Evolutionary conservation across 1,140 invertebrate species (phyloP), one percentile per base, ranked within the genome.

Genomic region (Trinorchestia longiramus): DNA sequence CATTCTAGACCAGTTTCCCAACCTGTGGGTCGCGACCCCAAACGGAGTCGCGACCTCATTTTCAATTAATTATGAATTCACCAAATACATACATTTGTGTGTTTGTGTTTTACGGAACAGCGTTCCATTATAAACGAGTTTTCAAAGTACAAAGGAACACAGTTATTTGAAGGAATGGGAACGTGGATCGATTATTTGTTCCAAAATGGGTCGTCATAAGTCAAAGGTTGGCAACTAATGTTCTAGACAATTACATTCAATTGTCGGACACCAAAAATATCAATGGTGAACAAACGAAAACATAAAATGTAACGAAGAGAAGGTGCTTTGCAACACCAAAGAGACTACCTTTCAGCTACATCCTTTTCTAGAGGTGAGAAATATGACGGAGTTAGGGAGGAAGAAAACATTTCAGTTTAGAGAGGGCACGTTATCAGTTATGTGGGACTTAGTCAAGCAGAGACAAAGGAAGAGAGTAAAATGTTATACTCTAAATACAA

Each of bases 401-500:
- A 15, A 36, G 62, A 77, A 77, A 77, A 15, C 15, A 77, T 77
- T 77, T 36, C 62, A 77, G 62, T 23, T 77, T 77, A 77, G 62
- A 23, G 62, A 19, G 62, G 62, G 36, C 62, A 19, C 62, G 11
- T 77, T 28, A 77, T 23, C 8, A 77, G 62, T 77, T 77, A 77
- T 36, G 11, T 23, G 62, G 62, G 8, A 77, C 62, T 77, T 77
- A 77, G 62, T 77, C 11, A 90, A 90, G 88, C 88, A 90, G 11
- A 90, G 88, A 42, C n/a, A 43, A 41, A 43, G 43, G 88, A 90
- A 90, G 88, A 90, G 62, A 77, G 62, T 77, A 77, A 90, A 90
- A 43, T n/a, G 92, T 94, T 92, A 94, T 41, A 90, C 92, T 94
- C 92, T 45, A 45, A 47, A 94, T 94, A 94, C 92, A 94, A 94